Evolutionary conservation across 1,140 invertebrate genomes (phyloP).

Genomic region (Zaprionus africanus): DNA sequence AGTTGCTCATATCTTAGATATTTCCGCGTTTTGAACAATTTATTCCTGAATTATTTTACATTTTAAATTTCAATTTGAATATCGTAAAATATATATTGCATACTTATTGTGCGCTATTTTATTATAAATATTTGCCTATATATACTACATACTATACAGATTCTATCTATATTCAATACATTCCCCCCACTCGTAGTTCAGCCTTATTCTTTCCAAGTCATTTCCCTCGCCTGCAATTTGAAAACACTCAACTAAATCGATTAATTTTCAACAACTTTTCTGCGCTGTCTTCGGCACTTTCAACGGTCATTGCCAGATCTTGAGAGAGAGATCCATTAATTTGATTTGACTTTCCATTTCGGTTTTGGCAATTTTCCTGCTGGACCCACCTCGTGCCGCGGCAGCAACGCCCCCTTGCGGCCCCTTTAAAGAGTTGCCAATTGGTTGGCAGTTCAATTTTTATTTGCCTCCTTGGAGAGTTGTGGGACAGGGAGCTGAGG

Average conservation of each 20-base stretch:
- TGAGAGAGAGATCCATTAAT: conserved; percentile 14
- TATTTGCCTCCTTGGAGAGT: conserved; percentile 23
- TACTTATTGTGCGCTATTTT: background rate
- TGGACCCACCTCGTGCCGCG: background rate
- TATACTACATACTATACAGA: rapidly evolving
- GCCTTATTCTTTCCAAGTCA: too few species aligned
- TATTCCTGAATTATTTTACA: too few species aligned
- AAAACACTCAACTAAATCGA: conserved; percentile 4
- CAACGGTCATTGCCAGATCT: conserved; percentile 7
- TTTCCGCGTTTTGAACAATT: background rate
- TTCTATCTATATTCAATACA: too few species aligned
- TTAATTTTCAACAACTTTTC: conserved; percentile 9
- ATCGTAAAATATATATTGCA: background rate
- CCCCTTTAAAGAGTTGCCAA: background rate
- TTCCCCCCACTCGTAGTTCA: too few species aligned
- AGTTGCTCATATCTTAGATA: background rate
- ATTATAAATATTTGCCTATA: background rate
- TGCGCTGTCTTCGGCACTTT: background rate
- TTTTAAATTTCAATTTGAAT: background rate
- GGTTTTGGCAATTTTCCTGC: conserved; percentile 15
- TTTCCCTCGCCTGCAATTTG: background rate
- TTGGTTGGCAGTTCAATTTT: conserved; percentile 15
- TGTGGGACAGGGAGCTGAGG: background rate
- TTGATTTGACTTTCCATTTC: conserved; percentile 22
- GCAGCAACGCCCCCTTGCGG: background rate